Conservation (phyloP, 2,888 invertebrate genomes). For the Apocheima hispidaria region DNA sequence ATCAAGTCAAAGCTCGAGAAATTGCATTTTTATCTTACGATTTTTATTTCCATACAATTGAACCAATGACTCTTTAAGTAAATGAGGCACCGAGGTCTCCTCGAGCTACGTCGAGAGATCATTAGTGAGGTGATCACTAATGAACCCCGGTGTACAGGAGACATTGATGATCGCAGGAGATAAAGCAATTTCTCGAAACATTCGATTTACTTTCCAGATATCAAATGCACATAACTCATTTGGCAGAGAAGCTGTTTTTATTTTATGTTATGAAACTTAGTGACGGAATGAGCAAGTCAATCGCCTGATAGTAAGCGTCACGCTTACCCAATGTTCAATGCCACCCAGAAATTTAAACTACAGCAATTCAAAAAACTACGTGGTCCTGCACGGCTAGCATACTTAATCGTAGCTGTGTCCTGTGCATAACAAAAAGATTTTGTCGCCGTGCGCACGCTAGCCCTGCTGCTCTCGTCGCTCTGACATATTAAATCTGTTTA, state of each 20-base stretch:
- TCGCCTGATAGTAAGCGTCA: too few relatives aligned
- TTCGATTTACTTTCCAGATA: conserved; percentile 54
- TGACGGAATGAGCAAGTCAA: too few relatives aligned
- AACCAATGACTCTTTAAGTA: conserved; percentile 37
- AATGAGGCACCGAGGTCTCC: conserved; percentile 21
- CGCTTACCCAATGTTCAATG: too few relatives aligned
- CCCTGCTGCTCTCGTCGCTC: too few relatives aligned
- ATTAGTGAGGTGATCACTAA: conserved; percentile 79
- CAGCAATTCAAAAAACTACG: too few relatives aligned
- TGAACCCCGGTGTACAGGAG: conserved; percentile 69
- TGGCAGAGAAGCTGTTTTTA: neutral
- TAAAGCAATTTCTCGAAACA: conserved; percentile 58
- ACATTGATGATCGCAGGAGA: conserved; percentile 63
- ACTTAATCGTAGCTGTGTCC: too few relatives aligned
- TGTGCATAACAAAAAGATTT: too few relatives aligned
- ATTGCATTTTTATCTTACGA: conserved; percentile 27
- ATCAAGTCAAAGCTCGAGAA: conserved; percentile 26
- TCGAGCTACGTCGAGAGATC: conserved; percentile 59
- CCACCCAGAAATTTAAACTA: too few relatives aligned
- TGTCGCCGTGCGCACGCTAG: too few relatives aligned
- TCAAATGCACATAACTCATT: conserved; percentile 32
- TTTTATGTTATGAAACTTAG: too few relatives aligned
- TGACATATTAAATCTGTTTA: too few relatives aligned
- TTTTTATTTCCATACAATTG: conserved; percentile 34
- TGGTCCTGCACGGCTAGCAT: too few relatives aligned